These are phyloP conservation scores for Macquaria australasica DNA, from an alignment of 2,113 vertebrate species.

Conservation along the genomic window DNA sequence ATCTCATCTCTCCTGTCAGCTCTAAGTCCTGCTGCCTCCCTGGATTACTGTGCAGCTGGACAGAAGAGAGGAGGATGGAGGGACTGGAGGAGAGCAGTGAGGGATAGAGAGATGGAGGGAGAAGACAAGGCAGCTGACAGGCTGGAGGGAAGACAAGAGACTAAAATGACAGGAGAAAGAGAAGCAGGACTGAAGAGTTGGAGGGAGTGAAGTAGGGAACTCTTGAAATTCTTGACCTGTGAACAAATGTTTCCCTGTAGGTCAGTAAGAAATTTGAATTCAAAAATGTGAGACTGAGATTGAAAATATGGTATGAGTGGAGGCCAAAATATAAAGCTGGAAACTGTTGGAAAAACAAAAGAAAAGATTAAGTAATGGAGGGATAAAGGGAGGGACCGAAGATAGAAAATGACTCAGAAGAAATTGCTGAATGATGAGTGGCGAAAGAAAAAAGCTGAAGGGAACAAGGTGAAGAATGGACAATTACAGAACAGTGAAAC, in stretches of 20 bases:
- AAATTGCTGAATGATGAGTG: constrained; percentile 31
- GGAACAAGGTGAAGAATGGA: constrained; percentile 1
- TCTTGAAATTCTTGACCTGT: background rate
- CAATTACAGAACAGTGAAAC: background rate
- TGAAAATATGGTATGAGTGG: background rate
- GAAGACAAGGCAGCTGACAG: constrained; percentile 43
- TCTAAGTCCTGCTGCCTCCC: constrained; percentile 79
- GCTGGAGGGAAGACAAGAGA: constrained; percentile 29
- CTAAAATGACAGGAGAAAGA: constrained; percentile 19
- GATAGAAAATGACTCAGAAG: constrained; percentile 33
- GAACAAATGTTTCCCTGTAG: constrained; percentile 38
- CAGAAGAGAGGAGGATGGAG: constrained; percentile 54
- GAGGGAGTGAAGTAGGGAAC: background rate
- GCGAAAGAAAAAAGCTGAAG: constrained; percentile 7
- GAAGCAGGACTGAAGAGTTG: constrained; percentile 3
- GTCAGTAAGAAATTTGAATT: constrained; percentile 6
- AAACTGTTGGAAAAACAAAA: constrained; percentile 26
- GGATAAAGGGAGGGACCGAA: constrained; percentile 4
- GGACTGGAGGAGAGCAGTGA: constrained; percentile 41
- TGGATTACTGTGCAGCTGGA: constrained; percentile 78
- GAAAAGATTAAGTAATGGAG: constrained; percentile 11
- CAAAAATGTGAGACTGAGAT: constrained; percentile 8
- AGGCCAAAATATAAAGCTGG: constrained; percentile 30
- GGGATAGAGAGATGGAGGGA: constrained; percentile 48
- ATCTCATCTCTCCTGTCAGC: constrained; percentile 80